Base-by-base conservation (phyloP, 1,140 invertebrate genomes). In the Coenobita brevimanus region DNA sequence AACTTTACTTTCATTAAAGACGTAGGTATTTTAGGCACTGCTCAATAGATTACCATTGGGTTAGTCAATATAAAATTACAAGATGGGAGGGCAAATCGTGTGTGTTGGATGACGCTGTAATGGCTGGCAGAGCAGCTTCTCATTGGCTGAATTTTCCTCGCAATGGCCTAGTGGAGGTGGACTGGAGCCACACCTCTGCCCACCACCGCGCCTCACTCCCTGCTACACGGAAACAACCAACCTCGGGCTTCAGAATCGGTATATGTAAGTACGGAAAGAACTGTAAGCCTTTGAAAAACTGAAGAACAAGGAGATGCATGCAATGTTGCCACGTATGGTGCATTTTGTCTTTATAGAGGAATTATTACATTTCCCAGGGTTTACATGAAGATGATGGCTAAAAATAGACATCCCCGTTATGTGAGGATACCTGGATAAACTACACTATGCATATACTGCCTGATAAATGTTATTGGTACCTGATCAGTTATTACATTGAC, bases 91-190 rank as follows among this genome's bases (percentile, higher is more conserved):
- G n/a, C n/a, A n/a, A n/a, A n/a, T n/a, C n/a, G n/a, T 17, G 13
- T 82, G 30, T 82, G 79, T 38, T 82, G 33, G 60, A 30, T 41
- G 79, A 82, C 79, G 79, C 62, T 82, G 67, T 50, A 50, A 83
- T 83, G 81, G 81, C 81, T 57, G 81, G 81, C 67, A 38, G 38
- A 43, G 67, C 67, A 67, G 64, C 46, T 50, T 38, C 81, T 83
- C 81, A 83, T 83, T 83, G 81, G 81, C 81, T 83, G 81, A 57
- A 83, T 83, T 83, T 83, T 73, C 81, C 67, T 54, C 46, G 21
- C 64, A 57, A 46, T 73, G 30, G 81, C n/a, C 43, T 36, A 73
- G 81, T 46, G 27, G 64, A 36, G 81, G 69, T 73, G 81, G 46
- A 73, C 13, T 54, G 46, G n/a, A 67, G 6, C 46, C 38, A 33